phyloP scores from a whole-genome alignment of 2,888 invertebrate genomes.

The Clepsis dumicolana region DNA sequence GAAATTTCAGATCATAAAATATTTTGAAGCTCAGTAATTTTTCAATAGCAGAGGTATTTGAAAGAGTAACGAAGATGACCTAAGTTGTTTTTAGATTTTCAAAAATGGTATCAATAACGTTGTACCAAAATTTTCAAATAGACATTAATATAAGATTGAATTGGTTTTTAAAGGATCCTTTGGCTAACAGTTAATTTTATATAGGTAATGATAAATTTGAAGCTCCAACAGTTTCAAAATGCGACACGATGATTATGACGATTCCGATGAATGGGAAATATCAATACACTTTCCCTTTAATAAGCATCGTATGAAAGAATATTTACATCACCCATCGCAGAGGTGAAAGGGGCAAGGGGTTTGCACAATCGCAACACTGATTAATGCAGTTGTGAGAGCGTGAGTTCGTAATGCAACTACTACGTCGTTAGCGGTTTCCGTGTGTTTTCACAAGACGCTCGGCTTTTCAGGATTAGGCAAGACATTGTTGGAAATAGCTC shows the following conservation, averaged over 20 bases:
- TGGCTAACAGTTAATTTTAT: not conserved
- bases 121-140: too few species aligned
- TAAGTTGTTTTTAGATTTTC: too few species aligned
- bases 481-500: conserved; percentile 3
- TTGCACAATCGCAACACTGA: conserved; percentile 41
- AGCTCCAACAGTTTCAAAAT: not conserved
- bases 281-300: conserved; percentile 30
- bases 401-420: conserved; percentile 34
- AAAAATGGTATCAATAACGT: too few species aligned
- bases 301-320: conserved; percentile 27
- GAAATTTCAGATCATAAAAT: not conserved
- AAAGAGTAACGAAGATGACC: too few species aligned
- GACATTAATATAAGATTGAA: too few species aligned
- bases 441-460: conserved; percentile 16
- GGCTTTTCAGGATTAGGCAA: conserved; percentile 22
- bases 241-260: conserved; percentile 3
- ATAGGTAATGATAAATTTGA: not conserved
- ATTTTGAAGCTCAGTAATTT: too few species aligned
- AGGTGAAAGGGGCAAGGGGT: conserved; percentile 41
- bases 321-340: conserved; percentile 40
- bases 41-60: too few species aligned
- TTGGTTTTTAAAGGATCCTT: too few species aligned
- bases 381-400: conserved; percentile 38
- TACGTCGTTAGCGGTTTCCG: conserved; percentile 10
- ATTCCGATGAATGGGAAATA: conserved; percentile 19